Evolutionary conservation across 2,113 vertebrate species (phyloP).

Genomic region (Empidonax alnorum): DNA sequence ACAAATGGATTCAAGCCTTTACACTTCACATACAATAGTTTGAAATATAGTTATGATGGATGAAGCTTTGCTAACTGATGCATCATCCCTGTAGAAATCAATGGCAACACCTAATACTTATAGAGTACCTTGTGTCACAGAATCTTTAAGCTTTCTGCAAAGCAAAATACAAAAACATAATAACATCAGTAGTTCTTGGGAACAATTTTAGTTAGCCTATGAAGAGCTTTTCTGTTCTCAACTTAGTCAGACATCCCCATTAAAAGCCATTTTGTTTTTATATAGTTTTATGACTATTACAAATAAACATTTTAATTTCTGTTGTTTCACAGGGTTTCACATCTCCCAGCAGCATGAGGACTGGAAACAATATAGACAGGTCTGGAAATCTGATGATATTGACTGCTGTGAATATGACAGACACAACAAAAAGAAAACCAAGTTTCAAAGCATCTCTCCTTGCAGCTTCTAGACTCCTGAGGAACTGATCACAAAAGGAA

Average conservation of each 20-base stretch:
- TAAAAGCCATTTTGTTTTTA: background rate
- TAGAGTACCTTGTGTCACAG: background rate
- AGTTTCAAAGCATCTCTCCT: background rate
- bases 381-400: background rate
- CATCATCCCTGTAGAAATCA: constrained; percentile 31
- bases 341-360: background rate
- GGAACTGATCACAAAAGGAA: background rate
- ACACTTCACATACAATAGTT: background rate
- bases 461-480: background rate
- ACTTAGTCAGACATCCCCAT: background rate
- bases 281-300: background rate
- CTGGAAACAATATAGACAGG: background rate
- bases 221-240: background rate
- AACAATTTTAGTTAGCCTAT: background rate
- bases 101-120: background rate
- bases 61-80: background rate
- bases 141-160: background rate
- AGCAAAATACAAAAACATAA: background rate
- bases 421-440: background rate
- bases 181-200: background rate
- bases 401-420: background rate
- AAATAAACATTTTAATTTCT: background rate
- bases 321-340: background rate
- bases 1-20: constrained; percentile 1
- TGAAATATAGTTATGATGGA: constrained; percentile 1